Evolutionary conservation across 2,888 invertebrate genomes (phyloP), one percentile per base, ranked within the genome.

Genomic region (Leptinotarsa rubiginosa): DNA sequence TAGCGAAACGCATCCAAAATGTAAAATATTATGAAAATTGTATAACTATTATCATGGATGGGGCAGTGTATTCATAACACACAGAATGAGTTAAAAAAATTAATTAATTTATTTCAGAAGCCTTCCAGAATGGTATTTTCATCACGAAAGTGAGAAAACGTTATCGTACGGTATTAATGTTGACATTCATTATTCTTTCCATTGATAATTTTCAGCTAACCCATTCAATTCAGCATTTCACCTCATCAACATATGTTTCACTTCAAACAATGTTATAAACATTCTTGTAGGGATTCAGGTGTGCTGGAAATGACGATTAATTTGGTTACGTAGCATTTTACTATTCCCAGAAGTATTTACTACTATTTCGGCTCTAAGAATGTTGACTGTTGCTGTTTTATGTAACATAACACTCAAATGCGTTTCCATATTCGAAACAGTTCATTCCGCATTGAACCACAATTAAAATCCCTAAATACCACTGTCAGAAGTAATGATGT

Each of bases 341-440:
- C 41, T 41, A 15, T 73, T 73, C 73, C 31, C 4, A 54, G 73
- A 73, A 73, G 65, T 73, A 73, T 73, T 73, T 73, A 73, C 73
- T 73, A 73, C 56, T 65, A 69, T 50, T 73, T 73, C 18, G 54
- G 65, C 72, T 77, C 75, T 73, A 65, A 67, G 77, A 73, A 77
- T 74, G 77, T 71, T 62, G 41, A 62, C 62, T 41, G 31, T 16
- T 16, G 62, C 62, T 31, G 16, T 62, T 62, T 62, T 12, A 62
- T 62, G 62, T 62, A 62, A 62, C n/a, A 62, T n/a, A 41, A 62
- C n/a, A 62, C 18, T 62, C 31, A 13, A 41, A 31, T 62, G 41
- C 3, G 41, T 62, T 62, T 13, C 15, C 3, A 31, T 41, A 31
- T n/a, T 62, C 5, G 18, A 56, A 62, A 10, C 62, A 41, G 62